Evolutionary conservation across 2,797 vertebrate species (phyloP), one percentile per base, ranked within the genome.

Genomic region (Hoplostethus atlanticus): DNA sequence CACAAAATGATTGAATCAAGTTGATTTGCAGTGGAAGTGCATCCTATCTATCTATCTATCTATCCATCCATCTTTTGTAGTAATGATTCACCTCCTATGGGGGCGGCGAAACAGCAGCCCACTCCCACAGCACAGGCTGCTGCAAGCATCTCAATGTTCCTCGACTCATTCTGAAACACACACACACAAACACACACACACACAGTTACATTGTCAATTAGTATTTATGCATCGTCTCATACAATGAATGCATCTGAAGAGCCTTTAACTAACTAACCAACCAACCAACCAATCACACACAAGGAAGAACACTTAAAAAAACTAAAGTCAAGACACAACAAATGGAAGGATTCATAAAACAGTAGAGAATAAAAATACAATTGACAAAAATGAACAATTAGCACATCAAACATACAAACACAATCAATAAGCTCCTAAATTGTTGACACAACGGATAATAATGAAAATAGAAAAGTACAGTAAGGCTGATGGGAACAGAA

Each of bases 111-210:
- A 85, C 98, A 98, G 92, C 98, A 99, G 73, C 98, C 97, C 0
- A 99, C 97, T 13, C 98, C 98, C 0, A 99, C 98, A 0, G 98
- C 98, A 0, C 98, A 99, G 68, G 98, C 97, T 0, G 97, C 97
- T 0, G 97, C 98, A 91, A 99, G 91, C 97, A 99, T 99, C 94
- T 99, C 98, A 0, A 96, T 99, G 90, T 99, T 99, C 61, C 97
- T 94, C 0, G 97, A 97, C 87, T 99, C 97, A 0, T 99, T 99
- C 98, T 99, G 94, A 74, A 85, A 90, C 48, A 82, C 73, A 88
- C 47, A 79, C 31, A 76, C 48, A 64, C 21, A 64, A 16, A 66
- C 7, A 75, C 31, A 53, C 47, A 61, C 50, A 25, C 51, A 55
- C 60, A 57, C 42, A 57, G 40, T 59, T 50, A 72, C 50, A 63